These are phyloP conservation scores for Hemaris fuciformis DNA, from an alignment of 2,888 invertebrate genomes.

Conservation along the genomic window DNA sequence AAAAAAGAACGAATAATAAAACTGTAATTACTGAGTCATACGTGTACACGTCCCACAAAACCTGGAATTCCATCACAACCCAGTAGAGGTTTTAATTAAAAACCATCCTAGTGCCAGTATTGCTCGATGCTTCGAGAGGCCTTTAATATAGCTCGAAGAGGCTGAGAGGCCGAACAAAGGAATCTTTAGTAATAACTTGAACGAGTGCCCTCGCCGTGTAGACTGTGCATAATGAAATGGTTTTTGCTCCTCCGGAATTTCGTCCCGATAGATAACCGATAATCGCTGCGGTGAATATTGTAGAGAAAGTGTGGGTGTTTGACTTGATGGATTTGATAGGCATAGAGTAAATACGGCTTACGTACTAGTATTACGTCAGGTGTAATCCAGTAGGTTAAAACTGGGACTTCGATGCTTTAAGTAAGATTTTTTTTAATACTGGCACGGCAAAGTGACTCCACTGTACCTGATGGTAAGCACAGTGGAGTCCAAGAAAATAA, in stretches of 20 bases:
- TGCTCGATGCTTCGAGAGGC: background rate
- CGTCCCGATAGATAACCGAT: background rate
- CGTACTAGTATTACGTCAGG: background rate
- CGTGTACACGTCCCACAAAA: background rate
- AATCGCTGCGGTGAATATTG: background rate
- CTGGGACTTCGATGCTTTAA: too few species aligned
- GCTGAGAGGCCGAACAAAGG: slow-evolving; percentile 2
- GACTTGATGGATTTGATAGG: background rate
- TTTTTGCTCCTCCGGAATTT: background rate
- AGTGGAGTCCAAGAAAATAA: too few species aligned
- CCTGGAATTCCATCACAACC: background rate
- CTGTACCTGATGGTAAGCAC: too few species aligned
- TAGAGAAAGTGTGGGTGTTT: too few species aligned
- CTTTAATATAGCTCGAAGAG: background rate
- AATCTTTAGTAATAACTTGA: slow-evolving; percentile 5
- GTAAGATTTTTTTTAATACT: too few species aligned
- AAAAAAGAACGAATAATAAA: too few species aligned
- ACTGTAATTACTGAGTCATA: too few species aligned
- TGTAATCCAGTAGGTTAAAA: too few species aligned
- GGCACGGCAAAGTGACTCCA: too few species aligned
- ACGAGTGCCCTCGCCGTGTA: background rate
- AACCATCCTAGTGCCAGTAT: background rate
- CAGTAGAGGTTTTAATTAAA: slow-evolving; percentile 2
- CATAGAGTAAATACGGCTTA: background rate
- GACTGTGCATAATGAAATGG: slow-evolving; percentile 1